These are phyloP conservation scores for Lasioglossum lativentre DNA, from an alignment of 2,888 invertebrate genomes.

Conservation along the genomic window DNA sequence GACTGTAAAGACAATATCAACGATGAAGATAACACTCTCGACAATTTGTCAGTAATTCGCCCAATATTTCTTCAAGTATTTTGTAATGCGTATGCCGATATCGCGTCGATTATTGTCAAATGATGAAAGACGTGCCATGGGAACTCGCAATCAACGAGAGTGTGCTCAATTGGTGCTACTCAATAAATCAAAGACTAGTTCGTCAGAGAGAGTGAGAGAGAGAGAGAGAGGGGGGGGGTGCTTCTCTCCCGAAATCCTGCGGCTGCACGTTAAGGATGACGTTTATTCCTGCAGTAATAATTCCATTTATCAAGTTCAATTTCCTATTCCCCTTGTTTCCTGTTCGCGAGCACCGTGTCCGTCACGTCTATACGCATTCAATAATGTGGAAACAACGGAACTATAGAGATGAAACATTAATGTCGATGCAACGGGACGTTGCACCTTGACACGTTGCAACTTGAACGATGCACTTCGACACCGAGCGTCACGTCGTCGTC, in stretches of 20 bases:
- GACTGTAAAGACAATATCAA: neutral
- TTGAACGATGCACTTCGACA: slow-evolving; percentile 30
- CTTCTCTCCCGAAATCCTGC: neutral
- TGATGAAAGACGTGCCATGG: neutral
- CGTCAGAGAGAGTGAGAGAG: neutral
- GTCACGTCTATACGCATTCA: slow-evolving; percentile 62
- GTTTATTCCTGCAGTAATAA: slow-evolving; percentile 70
- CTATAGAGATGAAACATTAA: slow-evolving; percentile 66
- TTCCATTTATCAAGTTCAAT: slow-evolving; percentile 73
- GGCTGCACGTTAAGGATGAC: slow-evolving; percentile 38
- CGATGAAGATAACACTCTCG: neutral
- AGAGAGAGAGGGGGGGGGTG: neutral
- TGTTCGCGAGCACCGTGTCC: slow-evolving; percentile 44
- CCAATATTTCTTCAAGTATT: neutral
- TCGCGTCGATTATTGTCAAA: neutral
- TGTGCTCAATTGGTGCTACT: neutral
- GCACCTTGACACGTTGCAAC: neutral
- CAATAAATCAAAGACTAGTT: neutral
- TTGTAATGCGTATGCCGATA: neutral
- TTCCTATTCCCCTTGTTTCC: slow-evolving; percentile 58
- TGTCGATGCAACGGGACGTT: slow-evolving; percentile 50
- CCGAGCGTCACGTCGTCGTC: slow-evolving; percentile 20
- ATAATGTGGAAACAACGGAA: slow-evolving; percentile 70
- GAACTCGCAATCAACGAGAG: neutral
- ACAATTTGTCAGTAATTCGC: neutral